Conservation (phyloP, 2,888 invertebrate species). For the Patella caerulea region DNA sequence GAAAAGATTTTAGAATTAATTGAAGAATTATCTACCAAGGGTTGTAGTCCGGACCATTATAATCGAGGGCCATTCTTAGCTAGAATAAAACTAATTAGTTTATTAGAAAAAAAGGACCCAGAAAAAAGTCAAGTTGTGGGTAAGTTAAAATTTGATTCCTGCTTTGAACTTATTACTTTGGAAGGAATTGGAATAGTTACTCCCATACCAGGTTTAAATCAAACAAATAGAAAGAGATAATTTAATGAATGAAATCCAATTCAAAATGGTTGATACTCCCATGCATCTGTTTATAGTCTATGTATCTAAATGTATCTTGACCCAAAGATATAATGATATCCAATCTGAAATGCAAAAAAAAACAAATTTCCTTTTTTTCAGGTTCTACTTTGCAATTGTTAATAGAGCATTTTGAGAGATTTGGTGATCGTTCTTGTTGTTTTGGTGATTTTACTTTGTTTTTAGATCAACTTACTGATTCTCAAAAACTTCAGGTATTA, state of each 20-base stretch:
- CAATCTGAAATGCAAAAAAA: neutral
- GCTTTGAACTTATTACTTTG: neutral
- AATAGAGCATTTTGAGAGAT: slow-evolving; percentile 83
- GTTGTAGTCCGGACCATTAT: slow-evolving; percentile 39
- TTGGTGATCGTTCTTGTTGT: slow-evolving; percentile 90
- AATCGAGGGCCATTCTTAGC: slow-evolving; percentile 88
- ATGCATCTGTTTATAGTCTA: no score
- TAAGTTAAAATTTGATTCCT: slow-evolving; percentile 18
- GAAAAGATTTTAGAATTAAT: slow-evolving; percentile 65
- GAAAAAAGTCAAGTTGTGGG: slow-evolving; percentile 35
- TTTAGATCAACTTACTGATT: slow-evolving; percentile 78
- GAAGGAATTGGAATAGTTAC: no score
- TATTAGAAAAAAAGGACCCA: slow-evolving; percentile 42
- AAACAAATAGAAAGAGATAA: no score
- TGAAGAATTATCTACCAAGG: slow-evolving; percentile 49
- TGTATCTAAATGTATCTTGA: no score
- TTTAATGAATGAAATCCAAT: no score
- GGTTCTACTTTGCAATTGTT: slow-evolving; percentile 73
- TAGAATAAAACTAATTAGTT: slow-evolving; percentile 77
- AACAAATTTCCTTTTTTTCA: slow-evolving; percentile 37
- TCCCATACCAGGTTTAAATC: no score
- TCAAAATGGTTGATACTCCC: no score
- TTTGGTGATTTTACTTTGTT: slow-evolving; percentile 87
- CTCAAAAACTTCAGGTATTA: slow-evolving; percentile 72
- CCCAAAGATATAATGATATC: neutral